Evolutionary conservation across 2,797 vertebrate genomes (phyloP).

Genomic region (Poecilia wingei): DNA sequence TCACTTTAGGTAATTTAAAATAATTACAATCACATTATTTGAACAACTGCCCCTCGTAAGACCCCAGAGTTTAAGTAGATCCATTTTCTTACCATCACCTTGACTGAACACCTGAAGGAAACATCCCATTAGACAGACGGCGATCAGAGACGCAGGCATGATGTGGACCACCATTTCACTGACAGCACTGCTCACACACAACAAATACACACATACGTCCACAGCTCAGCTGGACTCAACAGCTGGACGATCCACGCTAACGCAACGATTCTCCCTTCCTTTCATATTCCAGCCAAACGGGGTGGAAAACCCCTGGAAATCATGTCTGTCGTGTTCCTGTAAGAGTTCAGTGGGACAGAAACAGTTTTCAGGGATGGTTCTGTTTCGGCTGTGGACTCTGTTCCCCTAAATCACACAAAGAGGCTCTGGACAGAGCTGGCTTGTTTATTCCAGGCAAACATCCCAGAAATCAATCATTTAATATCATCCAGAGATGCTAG

Average conservation of each 20-base stretch:
- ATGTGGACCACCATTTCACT: slow-evolving; percentile 45
- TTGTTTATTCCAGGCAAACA: slow-evolving; percentile 38
- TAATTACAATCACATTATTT: background rate
- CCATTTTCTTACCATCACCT: slow-evolving; percentile 54
- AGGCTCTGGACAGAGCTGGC: slow-evolving; percentile 30
- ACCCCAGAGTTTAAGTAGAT: background rate
- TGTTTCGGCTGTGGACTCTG: slow-evolving; percentile 45
- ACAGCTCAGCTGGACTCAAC: background rate
- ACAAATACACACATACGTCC: background rate
- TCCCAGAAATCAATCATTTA: slow-evolving; percentile 12
- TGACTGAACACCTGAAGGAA: slow-evolving; percentile 51
- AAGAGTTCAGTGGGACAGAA: slow-evolving; percentile 10
- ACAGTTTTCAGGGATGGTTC: fast-evolving
- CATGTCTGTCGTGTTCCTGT: background rate
- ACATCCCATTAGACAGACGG: slow-evolving; percentile 40
- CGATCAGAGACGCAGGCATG: slow-evolving; percentile 52
- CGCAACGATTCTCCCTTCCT: background rate
- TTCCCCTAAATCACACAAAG: slow-evolving; percentile 19
- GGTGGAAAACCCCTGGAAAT: background rate
- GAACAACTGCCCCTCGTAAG: background rate
- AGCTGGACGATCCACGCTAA: background rate
- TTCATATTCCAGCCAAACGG: background rate
- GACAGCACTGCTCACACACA: background rate
- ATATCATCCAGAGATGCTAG: background rate
- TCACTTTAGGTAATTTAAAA: background rate